Conservation (phyloP, 1,140 invertebrate genomes). For the Drosophila pruinosa region DNA sequence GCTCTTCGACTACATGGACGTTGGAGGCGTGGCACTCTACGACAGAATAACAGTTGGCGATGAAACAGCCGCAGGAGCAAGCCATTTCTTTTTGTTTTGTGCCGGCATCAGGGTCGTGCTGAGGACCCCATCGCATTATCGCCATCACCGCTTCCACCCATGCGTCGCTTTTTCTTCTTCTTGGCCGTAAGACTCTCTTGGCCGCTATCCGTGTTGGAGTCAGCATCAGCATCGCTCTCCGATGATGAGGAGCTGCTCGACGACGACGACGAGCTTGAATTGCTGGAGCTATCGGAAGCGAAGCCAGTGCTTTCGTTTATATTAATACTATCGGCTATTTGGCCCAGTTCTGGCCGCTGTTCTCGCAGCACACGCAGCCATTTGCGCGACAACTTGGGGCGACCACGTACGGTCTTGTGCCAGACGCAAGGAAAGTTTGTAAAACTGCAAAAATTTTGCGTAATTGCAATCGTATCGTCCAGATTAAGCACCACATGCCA, state of each 20-base stretch:
- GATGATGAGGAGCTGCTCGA: constrained; percentile 87
- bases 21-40: constrained; percentile 35
- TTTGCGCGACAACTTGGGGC: constrained; percentile 96
- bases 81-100: constrained; percentile 53
- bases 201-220: constrained; percentile 88
- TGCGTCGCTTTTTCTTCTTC: constrained; percentile 91
- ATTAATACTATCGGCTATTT: constrained; percentile 93
- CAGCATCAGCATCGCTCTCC: constrained; percentile 83
- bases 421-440: constrained; percentile 98
- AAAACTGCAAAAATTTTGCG: constrained; percentile 98
- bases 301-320: constrained; percentile 93
- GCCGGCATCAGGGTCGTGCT: constrained; percentile 59
- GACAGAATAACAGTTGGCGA: constrained; percentile 61
- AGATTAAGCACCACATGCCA: constrained; percentile 99
- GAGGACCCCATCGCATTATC: constrained; percentile 41
- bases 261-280: constrained; percentile 93
- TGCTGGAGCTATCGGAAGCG: constrained; percentile 96
- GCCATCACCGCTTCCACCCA: constrained; percentile 51
- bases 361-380: constrained; percentile 89
- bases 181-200: constrained; percentile 94
- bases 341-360: constrained; percentile 92
- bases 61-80: constrained; percentile 63
- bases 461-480: constrained; percentile 97
- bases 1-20: constrained; percentile 13
- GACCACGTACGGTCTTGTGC: constrained; percentile 98